A percentile compares a stretch with the other conserved stretches of the same genome.
phyloP scores from a whole-genome alignment of 2,113 vertebrate species.

The Mesocricetus auratus region DNA sequence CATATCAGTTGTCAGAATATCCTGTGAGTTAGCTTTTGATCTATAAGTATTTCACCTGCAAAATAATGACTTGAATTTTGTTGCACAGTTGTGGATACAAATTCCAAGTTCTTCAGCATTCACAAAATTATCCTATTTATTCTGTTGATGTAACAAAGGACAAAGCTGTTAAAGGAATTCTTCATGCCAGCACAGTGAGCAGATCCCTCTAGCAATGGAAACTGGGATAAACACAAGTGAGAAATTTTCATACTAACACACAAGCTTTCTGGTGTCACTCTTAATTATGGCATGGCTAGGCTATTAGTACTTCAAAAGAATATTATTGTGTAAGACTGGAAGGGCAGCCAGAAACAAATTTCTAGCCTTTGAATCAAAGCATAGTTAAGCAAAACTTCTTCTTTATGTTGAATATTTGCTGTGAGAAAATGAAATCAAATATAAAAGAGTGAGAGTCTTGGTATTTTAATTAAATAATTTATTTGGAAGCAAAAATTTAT shows the following conservation, averaged over 20 bases:
- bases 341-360: neutral
- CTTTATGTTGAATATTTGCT: neutral
- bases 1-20: neutral
- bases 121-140: neutral
- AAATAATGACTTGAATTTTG: neutral
- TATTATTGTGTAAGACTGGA: neutral
- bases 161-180: neutral
- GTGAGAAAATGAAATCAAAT: neutral
- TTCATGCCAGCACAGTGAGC: neutral
- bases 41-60: neutral
- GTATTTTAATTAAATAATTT: neutral
- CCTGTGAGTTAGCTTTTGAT: neutral
- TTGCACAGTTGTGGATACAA: neutral
- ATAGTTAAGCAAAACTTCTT: neutral
- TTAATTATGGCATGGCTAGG: neutral
- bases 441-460: neutral
- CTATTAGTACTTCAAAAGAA: neutral
- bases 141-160: neutral
- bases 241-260: neutral
- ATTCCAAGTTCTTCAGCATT: neutral
- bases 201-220: neutral
- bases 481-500: neutral
- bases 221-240: neutral
- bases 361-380: neutral
- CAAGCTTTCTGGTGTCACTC: rapidly evolving